Evolutionary conservation across 2,888 invertebrate genomes (phyloP).

Genomic region (Didymodactylos carnosus): DNA sequence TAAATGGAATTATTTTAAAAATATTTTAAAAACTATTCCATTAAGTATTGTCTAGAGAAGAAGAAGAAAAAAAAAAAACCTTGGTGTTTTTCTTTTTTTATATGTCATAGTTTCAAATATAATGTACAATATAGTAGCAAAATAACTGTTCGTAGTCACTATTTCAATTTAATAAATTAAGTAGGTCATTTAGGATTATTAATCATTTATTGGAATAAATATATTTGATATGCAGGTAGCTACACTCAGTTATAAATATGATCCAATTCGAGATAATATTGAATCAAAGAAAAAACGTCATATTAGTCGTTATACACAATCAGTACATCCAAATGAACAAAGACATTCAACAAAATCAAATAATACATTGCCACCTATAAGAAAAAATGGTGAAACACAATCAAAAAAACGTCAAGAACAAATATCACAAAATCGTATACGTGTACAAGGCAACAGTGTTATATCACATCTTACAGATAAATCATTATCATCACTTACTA

Average conservation of each 20-base stretch:
- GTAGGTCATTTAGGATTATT: too few species aligned
- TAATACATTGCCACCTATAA: not conserved
- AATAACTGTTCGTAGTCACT: too few species aligned
- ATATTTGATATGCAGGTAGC: not conserved
- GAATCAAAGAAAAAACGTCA: not conserved
- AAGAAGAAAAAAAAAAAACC: too few species aligned
- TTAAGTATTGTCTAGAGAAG: too few species aligned
- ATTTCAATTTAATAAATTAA: too few species aligned
- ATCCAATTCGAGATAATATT: not conserved
- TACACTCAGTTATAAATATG: not conserved
- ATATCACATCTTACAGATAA: not conserved
- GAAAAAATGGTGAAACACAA: not conserved
- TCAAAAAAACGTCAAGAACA: too few species aligned
- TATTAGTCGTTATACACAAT: not conserved
- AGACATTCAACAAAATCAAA: not conserved
- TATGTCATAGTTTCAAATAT: too few species aligned
- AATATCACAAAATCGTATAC: not conserved
- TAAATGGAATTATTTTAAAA: too few species aligned
- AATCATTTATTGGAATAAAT: not conserved
- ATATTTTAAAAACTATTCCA: too few species aligned
- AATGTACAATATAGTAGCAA: too few species aligned
- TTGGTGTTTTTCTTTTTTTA: too few species aligned
- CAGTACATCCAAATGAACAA: not conserved
- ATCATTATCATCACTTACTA: not conserved
- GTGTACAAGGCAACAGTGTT: not conserved